These are phyloP conservation scores for Melinaea marsaeus DNA, from an alignment of 2,888 invertebrate genomes.

Conservation along the genomic window DNA sequence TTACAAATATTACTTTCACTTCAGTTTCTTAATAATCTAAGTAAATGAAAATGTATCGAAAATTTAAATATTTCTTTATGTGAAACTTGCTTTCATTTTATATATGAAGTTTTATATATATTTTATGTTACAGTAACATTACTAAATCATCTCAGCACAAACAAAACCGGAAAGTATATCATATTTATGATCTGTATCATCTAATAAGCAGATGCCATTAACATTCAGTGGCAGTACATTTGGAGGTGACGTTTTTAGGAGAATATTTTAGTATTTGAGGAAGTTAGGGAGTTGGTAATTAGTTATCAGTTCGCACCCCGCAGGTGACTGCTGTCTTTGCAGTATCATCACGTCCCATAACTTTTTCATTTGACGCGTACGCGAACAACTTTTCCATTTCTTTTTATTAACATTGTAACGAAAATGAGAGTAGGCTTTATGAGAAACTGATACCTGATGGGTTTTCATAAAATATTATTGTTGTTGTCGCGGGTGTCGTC, in stretches of 20 bases:
- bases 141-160: background rate
- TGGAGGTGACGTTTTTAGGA: constrained; percentile 72
- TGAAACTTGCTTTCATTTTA: too few species aligned
- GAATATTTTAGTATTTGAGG: constrained; percentile 75
- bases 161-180: background rate
- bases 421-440: constrained; percentile 73
- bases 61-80: too few species aligned
- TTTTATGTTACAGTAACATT: background rate
- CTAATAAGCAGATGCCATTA: constrained; percentile 42
- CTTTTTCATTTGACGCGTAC: constrained; percentile 77
- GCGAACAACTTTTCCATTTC: constrained; percentile 73
- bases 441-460: constrained; percentile 65
- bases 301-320: constrained; percentile 60
- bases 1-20: too few species aligned
- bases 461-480: constrained; percentile 42
- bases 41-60: too few species aligned
- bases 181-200: constrained; percentile 11
- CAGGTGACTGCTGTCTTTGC: constrained; percentile 68
- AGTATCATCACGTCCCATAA: constrained; percentile 76
- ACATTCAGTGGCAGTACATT: constrained; percentile 59
- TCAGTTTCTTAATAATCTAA: too few species aligned
- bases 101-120: too few species aligned
- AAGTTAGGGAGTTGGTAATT: constrained; percentile 74
- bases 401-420: constrained; percentile 76
- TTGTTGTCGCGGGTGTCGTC: constrained; percentile 21